phyloP scores from a whole-genome alignment of 1,140 invertebrate species.

The Procambarus virginalis region DNA sequence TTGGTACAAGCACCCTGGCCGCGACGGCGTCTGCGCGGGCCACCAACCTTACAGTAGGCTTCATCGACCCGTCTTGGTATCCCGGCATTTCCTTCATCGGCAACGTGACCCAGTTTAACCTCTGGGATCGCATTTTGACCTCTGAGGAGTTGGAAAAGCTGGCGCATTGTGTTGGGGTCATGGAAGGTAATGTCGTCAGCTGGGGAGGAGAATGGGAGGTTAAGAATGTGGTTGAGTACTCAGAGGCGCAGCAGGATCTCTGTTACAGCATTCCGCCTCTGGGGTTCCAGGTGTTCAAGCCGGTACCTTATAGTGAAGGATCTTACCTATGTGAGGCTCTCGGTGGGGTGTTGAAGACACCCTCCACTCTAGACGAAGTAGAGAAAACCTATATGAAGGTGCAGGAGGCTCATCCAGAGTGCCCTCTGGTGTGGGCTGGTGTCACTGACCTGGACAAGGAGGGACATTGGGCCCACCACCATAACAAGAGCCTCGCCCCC shows the following conservation, averaged over 20 bases:
- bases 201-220: constrained; percentile 45
- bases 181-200: constrained; percentile 40
- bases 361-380: constrained; percentile 24
- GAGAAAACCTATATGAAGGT: constrained; percentile 12
- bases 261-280: constrained; percentile 13
- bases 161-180: constrained; percentile 10
- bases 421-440: constrained; percentile 48
- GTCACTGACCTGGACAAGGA: constrained; percentile 38
- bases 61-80: constrained; percentile 35
- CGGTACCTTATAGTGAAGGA: constrained; percentile 32
- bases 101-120: constrained; percentile 64
- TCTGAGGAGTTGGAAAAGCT: constrained; percentile 35
- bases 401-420: constrained; percentile 17
- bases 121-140: constrained; percentile 49
- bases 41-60: constrained; percentile 45
- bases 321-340: constrained; percentile 62
- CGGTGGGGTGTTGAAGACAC: constrained; percentile 46
- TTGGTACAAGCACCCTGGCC: constrained; percentile 5
- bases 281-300: constrained; percentile 29
- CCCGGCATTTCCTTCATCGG: constrained; percentile 59
- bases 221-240: constrained; percentile 25
- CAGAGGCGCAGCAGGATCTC: constrained; percentile 24
- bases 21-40: neutral
- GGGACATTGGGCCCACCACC: constrained; percentile 45
- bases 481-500: neutral